These are phyloP conservation scores for Poecilia gillii DNA, from an alignment of 2,797 vertebrate genomes.

Conservation along the genomic window DNA sequence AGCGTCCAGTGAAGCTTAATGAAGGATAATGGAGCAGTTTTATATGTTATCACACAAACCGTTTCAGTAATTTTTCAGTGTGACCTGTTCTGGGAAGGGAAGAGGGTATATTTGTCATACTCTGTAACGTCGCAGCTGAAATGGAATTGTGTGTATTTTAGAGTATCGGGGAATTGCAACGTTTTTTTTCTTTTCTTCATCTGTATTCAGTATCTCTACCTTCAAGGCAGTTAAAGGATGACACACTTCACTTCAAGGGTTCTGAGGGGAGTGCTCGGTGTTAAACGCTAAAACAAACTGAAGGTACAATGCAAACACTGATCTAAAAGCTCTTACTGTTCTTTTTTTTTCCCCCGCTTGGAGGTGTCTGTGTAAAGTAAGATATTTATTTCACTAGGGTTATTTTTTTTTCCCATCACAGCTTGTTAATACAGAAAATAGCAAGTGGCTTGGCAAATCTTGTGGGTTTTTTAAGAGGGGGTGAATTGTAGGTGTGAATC, in stretches of 20 bases:
- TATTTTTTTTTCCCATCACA: constrained; percentile 26
- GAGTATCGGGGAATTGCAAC: constrained; percentile 10
- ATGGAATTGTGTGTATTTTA: constrained; percentile 13
- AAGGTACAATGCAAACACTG: constrained; percentile 14
- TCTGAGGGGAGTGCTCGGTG: constrained; percentile 4
- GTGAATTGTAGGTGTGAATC: constrained; percentile 3
- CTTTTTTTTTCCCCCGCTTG: not conserved
- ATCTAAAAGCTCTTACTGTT: constrained; percentile 30
- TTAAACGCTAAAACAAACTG: constrained; percentile 15
- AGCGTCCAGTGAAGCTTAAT: constrained; percentile 9
- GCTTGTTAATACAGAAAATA: constrained; percentile 27
- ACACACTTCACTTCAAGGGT: constrained; percentile 27
- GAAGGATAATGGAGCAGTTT: constrained; percentile 8
- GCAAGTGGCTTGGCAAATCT: constrained; percentile 7
- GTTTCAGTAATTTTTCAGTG: constrained; percentile 30
- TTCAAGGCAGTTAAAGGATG: constrained; percentile 19
- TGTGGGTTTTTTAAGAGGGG: constrained; percentile 16
- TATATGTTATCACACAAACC: constrained; percentile 16
- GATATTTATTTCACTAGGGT: constrained; percentile 20
- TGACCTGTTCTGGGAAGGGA: not conserved
- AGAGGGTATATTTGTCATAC: not conserved
- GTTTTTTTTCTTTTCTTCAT: not conserved
- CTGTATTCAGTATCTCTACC: not conserved
- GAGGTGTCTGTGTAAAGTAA: constrained; percentile 22
- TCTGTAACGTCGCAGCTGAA: constrained; percentile 19